Conservation (phyloP, 2,113 vertebrate species). For the Progne subis region DNA sequence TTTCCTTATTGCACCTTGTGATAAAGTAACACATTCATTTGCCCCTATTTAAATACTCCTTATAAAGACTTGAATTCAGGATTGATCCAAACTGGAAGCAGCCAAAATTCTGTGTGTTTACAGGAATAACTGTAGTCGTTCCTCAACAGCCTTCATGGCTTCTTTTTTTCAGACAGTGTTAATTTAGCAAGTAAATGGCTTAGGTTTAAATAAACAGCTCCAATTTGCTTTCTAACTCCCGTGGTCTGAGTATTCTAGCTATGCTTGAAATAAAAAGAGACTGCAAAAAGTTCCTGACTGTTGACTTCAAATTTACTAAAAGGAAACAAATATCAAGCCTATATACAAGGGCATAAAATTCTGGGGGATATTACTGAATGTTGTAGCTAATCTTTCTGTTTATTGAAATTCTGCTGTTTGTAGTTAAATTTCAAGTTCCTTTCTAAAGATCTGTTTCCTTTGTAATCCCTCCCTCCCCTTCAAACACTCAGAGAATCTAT, state of each 20-base stretch:
- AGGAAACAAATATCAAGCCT: neutral
- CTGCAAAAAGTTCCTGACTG: neutral
- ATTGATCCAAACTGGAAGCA: neutral
- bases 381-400: neutral
- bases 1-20: neutral
- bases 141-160: neutral
- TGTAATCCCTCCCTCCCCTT: neutral
- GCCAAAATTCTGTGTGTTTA: neutral
- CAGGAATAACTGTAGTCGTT: neutral
- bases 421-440: neutral
- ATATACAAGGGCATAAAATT: neutral
- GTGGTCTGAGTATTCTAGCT: neutral
- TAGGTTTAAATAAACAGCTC: neutral
- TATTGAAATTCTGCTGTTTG: neutral
- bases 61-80: conserved; percentile 2
- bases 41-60: neutral
- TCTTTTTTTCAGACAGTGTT: neutral
- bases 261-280: neutral
- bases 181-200: conserved; percentile 14
- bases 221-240: neutral
- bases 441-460: neutral
- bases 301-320: neutral
- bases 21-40: neutral
- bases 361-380: neutral
- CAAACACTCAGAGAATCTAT: neutral